These are phyloP conservation scores for Varanus komodoensis DNA, from an alignment of 2,113 vertebrate genomes.

Conservation along the genomic window DNA sequence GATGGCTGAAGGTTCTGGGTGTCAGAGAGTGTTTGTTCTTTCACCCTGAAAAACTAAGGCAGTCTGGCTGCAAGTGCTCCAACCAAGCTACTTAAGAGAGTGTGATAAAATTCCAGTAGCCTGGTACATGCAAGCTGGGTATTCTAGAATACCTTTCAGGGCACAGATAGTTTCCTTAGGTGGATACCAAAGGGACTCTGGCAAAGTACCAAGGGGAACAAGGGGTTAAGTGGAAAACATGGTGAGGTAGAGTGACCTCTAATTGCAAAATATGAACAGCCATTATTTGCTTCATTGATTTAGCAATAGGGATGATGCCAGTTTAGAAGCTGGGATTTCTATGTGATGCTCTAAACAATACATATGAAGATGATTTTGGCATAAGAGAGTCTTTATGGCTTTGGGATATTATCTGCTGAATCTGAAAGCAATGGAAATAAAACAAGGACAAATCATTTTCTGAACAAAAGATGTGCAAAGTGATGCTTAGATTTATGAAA, in stretches of 20 bases:
- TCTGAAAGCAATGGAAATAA: background rate
- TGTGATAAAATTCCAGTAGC: no score
- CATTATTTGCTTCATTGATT: background rate
- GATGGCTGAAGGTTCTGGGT: background rate
- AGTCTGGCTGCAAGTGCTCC: background rate
- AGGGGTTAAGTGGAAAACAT: background rate
- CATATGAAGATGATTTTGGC: background rate
- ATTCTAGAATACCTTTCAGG: background rate
- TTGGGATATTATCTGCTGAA: constrained; percentile 7
- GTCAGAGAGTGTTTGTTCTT: no score
- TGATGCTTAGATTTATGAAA: background rate
- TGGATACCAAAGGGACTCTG: background rate
- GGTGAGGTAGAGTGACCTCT: background rate
- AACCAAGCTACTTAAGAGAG: background rate
- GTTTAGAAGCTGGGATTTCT: background rate
- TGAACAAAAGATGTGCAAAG: constrained; percentile 7
- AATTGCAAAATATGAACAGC: background rate
- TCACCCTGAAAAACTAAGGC: background rate
- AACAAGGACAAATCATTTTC: background rate
- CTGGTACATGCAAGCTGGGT: background rate
- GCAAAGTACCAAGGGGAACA: background rate
- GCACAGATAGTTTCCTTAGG: background rate
- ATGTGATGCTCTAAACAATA: background rate
- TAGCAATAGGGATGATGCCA: background rate
- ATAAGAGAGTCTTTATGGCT: background rate